Conservation (phyloP, 2,888 invertebrate species). For the Epirrita christyi region DNA sequence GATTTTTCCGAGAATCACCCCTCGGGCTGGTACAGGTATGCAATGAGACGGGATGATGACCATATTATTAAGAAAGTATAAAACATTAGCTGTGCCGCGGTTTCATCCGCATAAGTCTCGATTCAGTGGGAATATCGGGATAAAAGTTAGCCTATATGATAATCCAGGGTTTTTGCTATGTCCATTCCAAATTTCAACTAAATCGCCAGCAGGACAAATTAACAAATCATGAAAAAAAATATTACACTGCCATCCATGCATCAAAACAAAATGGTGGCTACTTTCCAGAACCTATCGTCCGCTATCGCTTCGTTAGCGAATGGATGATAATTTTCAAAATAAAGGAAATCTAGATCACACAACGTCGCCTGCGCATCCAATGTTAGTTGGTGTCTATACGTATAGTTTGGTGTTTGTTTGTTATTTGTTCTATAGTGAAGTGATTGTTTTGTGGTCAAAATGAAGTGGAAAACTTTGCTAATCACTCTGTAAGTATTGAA, state of each 20-base stretch:
- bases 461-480: slow-evolving; percentile 46
- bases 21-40: too few species aligned
- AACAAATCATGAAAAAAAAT: too few species aligned
- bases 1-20: too few species aligned
- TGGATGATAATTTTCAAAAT: slow-evolving; percentile 50
- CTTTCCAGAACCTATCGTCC: slow-evolving; percentile 11
- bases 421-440: slow-evolving; percentile 18
- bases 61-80: too few species aligned
- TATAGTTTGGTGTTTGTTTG: slow-evolving; percentile 43
- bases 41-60: too few species aligned
- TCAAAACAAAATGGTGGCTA: neutral
- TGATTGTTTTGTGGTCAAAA: slow-evolving; percentile 37
- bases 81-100: too few species aligned
- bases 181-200: too few species aligned
- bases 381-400: slow-evolving; percentile 44
- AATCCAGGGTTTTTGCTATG: too few species aligned
- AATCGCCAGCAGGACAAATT: too few species aligned
- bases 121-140: too few species aligned
- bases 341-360: slow-evolving; percentile 43
- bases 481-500: slow-evolving; percentile 52
- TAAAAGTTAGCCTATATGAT: too few species aligned
- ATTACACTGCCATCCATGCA: neutral
- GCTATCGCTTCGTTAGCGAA: slow-evolving; percentile 46
- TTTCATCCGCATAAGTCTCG: too few species aligned
- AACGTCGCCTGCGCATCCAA: slow-evolving; percentile 34